These are phyloP conservation scores for Osmerus mordax DNA, from an alignment of 2,113 vertebrate species.

Conservation along the genomic window DNA sequence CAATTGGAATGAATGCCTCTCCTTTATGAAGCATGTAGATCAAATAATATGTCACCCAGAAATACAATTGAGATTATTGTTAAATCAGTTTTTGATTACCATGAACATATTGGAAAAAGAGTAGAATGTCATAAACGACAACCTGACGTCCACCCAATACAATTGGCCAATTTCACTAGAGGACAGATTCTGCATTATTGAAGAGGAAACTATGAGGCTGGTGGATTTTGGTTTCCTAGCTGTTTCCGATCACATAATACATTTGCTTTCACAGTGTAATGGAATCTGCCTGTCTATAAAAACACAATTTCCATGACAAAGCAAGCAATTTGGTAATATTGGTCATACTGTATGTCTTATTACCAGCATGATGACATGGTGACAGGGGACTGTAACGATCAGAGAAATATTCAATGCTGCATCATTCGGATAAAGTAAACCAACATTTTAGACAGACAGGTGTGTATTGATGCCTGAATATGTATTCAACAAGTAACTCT, in stretches of 20 bases:
- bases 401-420: no score
- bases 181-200: slow-evolving; percentile 46
- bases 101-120: slow-evolving; percentile 29
- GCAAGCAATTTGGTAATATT: background rate
- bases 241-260: slow-evolving; percentile 44
- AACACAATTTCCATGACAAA: slow-evolving; percentile 24
- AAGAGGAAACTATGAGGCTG: slow-evolving; percentile 38
- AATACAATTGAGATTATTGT: slow-evolving; percentile 21
- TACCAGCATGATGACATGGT: no score
- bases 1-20: slow-evolving; percentile 18
- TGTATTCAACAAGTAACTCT: no score
- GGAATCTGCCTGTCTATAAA: slow-evolving; percentile 36
- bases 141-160: slow-evolving; percentile 33
- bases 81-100: slow-evolving; percentile 45
- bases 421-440: no score
- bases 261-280: slow-evolving; percentile 32
- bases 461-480: no score
- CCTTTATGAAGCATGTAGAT: slow-evolving; percentile 10
- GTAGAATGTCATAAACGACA: slow-evolving; percentile 5
- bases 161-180: slow-evolving; percentile 35
- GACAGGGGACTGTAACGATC: no score
- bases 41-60: slow-evolving; percentile 23
- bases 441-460: no score
- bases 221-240: slow-evolving; percentile 35
- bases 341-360: background rate